Evolutionary conservation across 2,797 vertebrate species (phyloP).

Genomic region (Coilia nasus): DNA sequence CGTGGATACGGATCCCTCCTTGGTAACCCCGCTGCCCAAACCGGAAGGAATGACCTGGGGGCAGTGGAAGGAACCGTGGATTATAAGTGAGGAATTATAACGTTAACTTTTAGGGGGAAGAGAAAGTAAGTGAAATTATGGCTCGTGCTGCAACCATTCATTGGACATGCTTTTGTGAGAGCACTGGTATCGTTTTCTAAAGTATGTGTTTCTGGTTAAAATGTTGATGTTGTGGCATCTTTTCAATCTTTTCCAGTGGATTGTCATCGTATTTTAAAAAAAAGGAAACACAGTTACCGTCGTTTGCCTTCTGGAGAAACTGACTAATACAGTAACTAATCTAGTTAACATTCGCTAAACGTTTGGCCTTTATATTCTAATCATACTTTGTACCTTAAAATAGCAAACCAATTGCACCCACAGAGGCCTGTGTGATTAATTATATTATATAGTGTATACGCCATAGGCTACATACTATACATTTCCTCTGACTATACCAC

Average conservation of each 20-base stretch:
- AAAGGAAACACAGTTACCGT: neutral
- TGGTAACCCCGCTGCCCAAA: slow-evolving; percentile 14
- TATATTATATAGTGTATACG: neutral
- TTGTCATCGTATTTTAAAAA: neutral
- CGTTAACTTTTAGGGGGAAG: slow-evolving; percentile 11
- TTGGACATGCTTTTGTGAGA: neutral
- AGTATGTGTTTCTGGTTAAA: neutral
- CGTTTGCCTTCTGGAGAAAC: neutral
- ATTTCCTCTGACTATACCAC: neutral
- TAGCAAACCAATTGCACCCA: neutral
- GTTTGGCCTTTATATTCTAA: neutral
- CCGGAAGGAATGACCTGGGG: slow-evolving; percentile 12
- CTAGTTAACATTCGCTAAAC: neutral
- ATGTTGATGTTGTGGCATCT: neutral
- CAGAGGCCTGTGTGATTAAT: neutral
- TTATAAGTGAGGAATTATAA: slow-evolving; percentile 16
- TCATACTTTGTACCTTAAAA: neutral
- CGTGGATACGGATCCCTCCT: neutral
- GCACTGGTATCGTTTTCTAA: neutral
- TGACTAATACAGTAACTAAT: neutral
- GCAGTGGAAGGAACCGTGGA: slow-evolving; percentile 12
- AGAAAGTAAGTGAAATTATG: neutral
- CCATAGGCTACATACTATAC: neutral
- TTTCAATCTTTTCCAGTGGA: neutral
- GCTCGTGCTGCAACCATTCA: neutral